These are phyloP conservation scores for Teleogryllus oceanicus DNA, from an alignment of 2,888 invertebrate genomes.

Conservation along the genomic window DNA sequence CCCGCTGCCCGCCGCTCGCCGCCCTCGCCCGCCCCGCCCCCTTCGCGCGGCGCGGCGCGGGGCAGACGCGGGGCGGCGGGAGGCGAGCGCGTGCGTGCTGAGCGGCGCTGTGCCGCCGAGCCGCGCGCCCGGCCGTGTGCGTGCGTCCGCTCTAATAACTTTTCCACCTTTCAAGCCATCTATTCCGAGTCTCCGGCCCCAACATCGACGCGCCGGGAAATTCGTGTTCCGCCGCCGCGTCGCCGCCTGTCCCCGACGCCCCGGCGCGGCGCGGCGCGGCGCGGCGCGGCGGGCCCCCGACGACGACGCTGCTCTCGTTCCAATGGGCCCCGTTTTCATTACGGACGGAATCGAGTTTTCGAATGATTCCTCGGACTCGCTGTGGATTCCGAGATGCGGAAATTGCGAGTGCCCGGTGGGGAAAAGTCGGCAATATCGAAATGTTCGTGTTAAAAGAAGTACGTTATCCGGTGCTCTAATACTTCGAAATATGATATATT, in stretches of 20 bases:
- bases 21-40: neutral
- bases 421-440: too few relatives aligned
- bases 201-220: neutral
- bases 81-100: neutral
- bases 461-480: too few relatives aligned
- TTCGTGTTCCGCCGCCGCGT: neutral
- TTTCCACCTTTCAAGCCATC: constrained; percentile 18
- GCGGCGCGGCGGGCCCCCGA: too few relatives aligned
- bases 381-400: too few relatives aligned
- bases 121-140: neutral
- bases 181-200: neutral
- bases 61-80: neutral
- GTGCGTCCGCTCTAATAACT: constrained; percentile 9
- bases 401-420: too few relatives aligned
- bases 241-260: neutral
- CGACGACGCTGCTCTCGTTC: too few relatives aligned
- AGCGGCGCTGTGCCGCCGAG: neutral
- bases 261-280: too few relatives aligned
- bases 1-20: neutral
- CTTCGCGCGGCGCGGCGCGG: neutral
- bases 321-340: too few relatives aligned
- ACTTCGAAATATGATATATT: too few relatives aligned
- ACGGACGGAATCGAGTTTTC: too few relatives aligned
- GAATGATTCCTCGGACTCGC: too few relatives aligned
- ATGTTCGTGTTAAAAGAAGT: too few relatives aligned